Evolutionary conservation across 2,888 invertebrate genomes (phyloP), one percentile per base, ranked within the genome.

Genomic region (Cheilosia vulpina): DNA sequence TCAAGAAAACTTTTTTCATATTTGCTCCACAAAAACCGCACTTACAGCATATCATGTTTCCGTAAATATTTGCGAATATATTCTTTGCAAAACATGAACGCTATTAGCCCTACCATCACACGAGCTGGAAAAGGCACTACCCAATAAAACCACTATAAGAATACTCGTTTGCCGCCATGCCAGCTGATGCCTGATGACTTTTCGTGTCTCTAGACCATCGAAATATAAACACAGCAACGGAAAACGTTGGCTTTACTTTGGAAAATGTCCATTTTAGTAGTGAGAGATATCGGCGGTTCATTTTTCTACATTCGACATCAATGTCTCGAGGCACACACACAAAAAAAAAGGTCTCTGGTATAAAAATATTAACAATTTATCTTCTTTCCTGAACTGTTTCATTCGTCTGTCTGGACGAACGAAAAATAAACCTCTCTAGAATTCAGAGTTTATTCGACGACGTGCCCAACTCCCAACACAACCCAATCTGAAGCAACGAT

Each of bases 181-280:
- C 75, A 76, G 66, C 55, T 66, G 58, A 65, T 66, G 38, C 75
- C 66, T 57, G 66, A 47, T 58, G 75, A 58, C 66, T 50, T 66
- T 75, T 76, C 58, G 66, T 76, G 65, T 34, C 31, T 47, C n/a
- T n/a, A 17, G 41, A 57, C 57, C 75, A 58, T 66, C 50, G 38
- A 41, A 53, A 47, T 57, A 38, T 50, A 57, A 57, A 50, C 55
- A 41, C 41, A 45, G 27, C 19, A 45, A 21, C 45, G 38, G 27
- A 65, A 75, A 41, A 57, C 47, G 57, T 75, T 41, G 45, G 27
- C 57, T 11, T 27, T 24, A 43, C 45, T 53, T 53, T 53, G 55
- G n/a, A 31, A 24, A 65, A 65, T 17, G 43, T 21, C 60, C 52
- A 53, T 53, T 31, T 43, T 15, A n/a, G 13, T 21, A 38, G 34